Evolutionary conservation across 1,140 invertebrate genomes (phyloP).

Genomic region (Vollenhovia emeryi): DNA sequence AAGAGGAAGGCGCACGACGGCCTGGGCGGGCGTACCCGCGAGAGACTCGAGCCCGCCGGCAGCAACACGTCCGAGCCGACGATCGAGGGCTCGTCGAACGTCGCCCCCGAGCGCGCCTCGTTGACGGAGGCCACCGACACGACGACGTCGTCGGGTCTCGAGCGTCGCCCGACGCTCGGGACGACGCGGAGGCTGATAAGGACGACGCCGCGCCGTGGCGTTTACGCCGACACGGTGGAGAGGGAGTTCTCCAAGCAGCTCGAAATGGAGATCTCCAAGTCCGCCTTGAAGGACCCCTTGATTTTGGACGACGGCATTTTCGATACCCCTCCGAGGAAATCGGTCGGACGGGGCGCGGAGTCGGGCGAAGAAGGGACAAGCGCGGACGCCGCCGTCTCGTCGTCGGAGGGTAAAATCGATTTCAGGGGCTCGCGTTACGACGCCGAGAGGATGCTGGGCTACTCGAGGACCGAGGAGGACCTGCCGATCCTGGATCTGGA

Average conservation of each 20-base stretch:
- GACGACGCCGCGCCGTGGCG: slow-evolving; percentile 48
- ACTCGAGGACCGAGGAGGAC: slow-evolving; percentile 78
- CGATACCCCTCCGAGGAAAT: slow-evolving; percentile 49
- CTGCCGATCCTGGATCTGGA: slow-evolving; percentile 79
- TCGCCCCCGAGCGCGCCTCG: not conserved
- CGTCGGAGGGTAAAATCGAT: not conserved
- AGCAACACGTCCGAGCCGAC: not conserved
- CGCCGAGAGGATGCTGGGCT: slow-evolving; percentile 79
- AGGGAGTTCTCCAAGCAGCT: slow-evolving; percentile 77
- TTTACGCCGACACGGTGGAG: slow-evolving; percentile 71
- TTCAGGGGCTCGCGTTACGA: slow-evolving; percentile 67
- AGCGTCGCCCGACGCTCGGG: slow-evolving; percentile 39
- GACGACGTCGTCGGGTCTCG: slow-evolving; percentile 56
- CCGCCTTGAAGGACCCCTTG: slow-evolving; percentile 56
- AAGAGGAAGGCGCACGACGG: slow-evolving; percentile 63
- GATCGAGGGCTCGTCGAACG: slow-evolving; percentile 6
- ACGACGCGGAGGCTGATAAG: not conserved
- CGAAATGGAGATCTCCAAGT: slow-evolving; percentile 75
- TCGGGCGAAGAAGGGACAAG: not conserved
- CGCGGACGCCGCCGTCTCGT: not conserved
- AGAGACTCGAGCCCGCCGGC: not conserved
- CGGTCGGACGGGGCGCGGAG: not conserved
- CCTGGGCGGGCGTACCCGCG: not conserved
- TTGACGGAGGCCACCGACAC: not conserved
- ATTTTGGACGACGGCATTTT: slow-evolving; percentile 67